Evolutionary conservation across 1,140 invertebrate genomes (phyloP), one percentile per base, ranked within the genome.

Genomic region (Meloidogyne exigua): DNA sequence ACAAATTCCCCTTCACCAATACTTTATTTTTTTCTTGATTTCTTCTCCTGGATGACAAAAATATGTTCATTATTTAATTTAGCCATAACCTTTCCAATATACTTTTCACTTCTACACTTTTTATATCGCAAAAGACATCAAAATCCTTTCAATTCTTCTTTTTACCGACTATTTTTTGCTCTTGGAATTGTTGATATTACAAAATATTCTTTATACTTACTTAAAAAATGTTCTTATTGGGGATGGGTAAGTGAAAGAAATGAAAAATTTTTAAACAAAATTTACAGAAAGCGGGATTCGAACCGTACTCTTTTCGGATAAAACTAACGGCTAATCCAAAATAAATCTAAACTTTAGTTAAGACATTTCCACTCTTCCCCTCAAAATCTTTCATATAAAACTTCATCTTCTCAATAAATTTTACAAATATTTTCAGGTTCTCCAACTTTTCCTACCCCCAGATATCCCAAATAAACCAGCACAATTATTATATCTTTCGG

Each of bases 161-260:
- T 57, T 57, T 57, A 57, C 21, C 49, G 49, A 1, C 49, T 57
- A 57, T 57, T 57, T 57, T 57, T 57, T 57, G 49, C 49, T 57
- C 49, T 57, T 57, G 49, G 49, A 57, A 57, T 57, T 57, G 49
- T 57, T 57, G 49, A 57, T 57, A 57, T 57, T 57, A 57, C 49
- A n/a, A 73, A 73, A 64, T 73, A 57, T 32, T n/a, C 36, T 5
- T 32, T 64, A 12, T 73, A 73, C 39, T 25, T 73, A 39, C 1
- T 73, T 10, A 73, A 73, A 65, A 73, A 73, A 23, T 73, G 72
- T 21, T 65, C 72, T 13, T 73, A 73, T 36, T 73, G 72, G 72
- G 72, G 72, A n/a, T 73, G 21, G 23, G 72, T 57, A 57, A 57
- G 49, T n/a, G 5, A 15, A 49, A 44, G 13, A 44, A 12, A 12